Conservation (phyloP, 64 coral and sea anemone genomes). For the Orbicella faveolata region DNA sequence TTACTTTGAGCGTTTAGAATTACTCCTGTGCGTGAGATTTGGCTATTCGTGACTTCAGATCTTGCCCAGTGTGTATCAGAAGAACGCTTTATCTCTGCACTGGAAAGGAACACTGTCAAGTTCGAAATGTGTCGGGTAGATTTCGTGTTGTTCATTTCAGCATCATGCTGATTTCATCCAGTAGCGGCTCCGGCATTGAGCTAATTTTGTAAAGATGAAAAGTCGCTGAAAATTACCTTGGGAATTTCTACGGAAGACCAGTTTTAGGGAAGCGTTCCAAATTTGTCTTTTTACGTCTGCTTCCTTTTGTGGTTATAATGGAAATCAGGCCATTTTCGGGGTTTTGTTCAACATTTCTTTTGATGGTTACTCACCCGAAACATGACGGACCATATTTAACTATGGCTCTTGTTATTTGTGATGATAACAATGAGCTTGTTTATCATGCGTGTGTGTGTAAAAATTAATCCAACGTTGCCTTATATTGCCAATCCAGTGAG, state of each 20-base stretch:
- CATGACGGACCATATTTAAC: not conserved
- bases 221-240: not conserved
- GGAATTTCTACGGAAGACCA: not conserved
- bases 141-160: slow-evolving; percentile 12
- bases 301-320: not conserved
- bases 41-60: slow-evolving; percentile 15
- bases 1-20: slow-evolving; percentile 9
- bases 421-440: not conserved
- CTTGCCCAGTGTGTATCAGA: not conserved
- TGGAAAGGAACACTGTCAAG: slow-evolving; percentile 1
- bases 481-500: not conserved
- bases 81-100: not conserved
- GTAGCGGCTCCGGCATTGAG: not conserved
- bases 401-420: not conserved
- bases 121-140: not conserved
- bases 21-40: slow-evolving; percentile 37
- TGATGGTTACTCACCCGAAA: slow-evolving; percentile 29
- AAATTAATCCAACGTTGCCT: not conserved
- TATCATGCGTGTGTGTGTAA: not conserved
- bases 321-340: slow-evolving; percentile 8
- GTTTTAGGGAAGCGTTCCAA: not conserved
- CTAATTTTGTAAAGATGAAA: not conserved
- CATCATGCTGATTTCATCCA: not conserved
- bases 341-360: not conserved
- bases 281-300: not conserved